phyloP scores from a whole-genome alignment of 2,888 invertebrate genomes.

The Nomada fabriciana region DNA sequence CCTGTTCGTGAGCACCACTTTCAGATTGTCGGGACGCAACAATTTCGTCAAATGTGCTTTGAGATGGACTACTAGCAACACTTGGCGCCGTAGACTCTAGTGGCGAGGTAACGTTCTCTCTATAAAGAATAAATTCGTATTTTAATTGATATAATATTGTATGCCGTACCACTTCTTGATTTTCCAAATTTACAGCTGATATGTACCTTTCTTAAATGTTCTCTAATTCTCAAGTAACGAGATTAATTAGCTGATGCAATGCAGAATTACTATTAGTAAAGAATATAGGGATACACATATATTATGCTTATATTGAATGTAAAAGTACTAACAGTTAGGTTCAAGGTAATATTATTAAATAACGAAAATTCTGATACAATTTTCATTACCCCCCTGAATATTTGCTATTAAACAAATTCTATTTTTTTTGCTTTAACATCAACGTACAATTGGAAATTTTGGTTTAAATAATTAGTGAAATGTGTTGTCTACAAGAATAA shows the following conservation, averaged over 20 bases:
- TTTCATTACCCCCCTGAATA: no score
- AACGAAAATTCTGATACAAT: background rate
- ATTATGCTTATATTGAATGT: background rate
- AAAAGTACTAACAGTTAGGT: background rate
- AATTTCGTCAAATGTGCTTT: constrained; percentile 77
- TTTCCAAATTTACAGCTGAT: no score
- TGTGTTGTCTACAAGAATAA: no score
- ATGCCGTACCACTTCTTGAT: no score
- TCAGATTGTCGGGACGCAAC: constrained; percentile 66
- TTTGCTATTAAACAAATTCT: background rate
- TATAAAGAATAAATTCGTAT: constrained; percentile 24
- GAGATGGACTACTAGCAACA: constrained; percentile 79
- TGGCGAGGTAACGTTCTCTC: constrained; percentile 64
- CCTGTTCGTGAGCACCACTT: constrained; percentile 73
- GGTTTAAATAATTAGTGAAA: background rate
- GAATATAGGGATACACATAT: background rate
- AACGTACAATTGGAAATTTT: no score
- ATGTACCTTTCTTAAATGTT: background rate
- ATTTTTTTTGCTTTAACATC: no score
- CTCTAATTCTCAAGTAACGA: background rate
- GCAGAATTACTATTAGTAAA: background rate
- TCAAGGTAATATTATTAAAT: background rate
- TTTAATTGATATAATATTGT: no score
- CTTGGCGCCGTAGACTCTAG: constrained; percentile 76
- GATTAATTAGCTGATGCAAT: background rate